These are phyloP conservation scores for Meandrina meandrites DNA, from an alignment of 92 coral and sea anemone genomes.

Conservation along the genomic window DNA sequence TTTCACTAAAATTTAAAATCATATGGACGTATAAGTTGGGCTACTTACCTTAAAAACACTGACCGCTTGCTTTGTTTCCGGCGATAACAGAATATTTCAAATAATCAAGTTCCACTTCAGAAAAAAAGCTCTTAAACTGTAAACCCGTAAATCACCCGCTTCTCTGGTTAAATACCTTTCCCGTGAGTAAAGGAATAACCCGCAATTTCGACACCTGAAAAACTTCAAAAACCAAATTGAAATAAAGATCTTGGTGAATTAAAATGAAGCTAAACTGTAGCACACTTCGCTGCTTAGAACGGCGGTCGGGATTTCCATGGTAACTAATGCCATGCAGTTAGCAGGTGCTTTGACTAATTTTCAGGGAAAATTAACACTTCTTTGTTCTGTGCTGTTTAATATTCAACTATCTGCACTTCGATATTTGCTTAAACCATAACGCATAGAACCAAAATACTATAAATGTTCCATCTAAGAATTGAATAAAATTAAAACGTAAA, in stretches of 20 bases:
- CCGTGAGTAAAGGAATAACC: neutral
- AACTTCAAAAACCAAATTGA: neutral
- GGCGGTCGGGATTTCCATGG: constrained; percentile 1
- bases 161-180: neutral
- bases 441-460: neutral
- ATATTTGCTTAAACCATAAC: neutral
- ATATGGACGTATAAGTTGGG: neutral
- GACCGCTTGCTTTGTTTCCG: neutral
- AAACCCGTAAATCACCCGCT: neutral
- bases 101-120: neutral
- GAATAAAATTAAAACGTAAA: neutral
- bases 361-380: neutral
- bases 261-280: neutral
- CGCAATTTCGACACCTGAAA: neutral
- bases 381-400: neutral
- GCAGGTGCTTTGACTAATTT: constrained; percentile 27
- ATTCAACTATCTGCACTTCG: neutral
- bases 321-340: neutral
- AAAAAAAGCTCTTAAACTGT: too few relatives aligned
- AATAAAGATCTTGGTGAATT: neutral
- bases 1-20: neutral
- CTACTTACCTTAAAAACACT: constrained; percentile 4
- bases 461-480: neutral
- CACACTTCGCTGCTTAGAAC: constrained; percentile 3
- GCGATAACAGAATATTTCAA: neutral